Conservation (phyloP, 2,888 invertebrate species). For the Amphipoea lucens region DNA sequence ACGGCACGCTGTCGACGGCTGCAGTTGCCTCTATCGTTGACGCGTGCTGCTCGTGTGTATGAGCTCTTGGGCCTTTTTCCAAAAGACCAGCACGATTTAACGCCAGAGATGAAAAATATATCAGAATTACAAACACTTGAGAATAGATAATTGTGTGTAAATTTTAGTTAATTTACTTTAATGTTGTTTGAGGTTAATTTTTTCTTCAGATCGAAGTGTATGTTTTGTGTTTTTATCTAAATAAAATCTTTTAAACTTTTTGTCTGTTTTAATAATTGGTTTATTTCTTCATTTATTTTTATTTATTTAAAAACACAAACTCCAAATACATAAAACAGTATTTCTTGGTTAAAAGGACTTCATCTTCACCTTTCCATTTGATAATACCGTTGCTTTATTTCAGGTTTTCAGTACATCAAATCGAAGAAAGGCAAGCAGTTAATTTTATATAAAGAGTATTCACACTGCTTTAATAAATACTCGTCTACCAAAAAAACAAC, state of each 20-base stretch:
- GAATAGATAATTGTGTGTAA: neutral
- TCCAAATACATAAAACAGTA: neutral
- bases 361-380: neutral
- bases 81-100: neutral
- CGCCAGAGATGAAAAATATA: neutral
- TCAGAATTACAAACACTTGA: neutral
- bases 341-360: neutral
- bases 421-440: constrained; percentile 18
- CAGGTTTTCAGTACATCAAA: constrained; percentile 24
- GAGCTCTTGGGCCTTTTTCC: neutral
- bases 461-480: constrained; percentile 15
- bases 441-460: constrained; percentile 12
- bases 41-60: too few species aligned
- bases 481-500: constrained; percentile 1
- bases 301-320: neutral
- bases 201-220: neutral
- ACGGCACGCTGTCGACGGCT: too few species aligned
- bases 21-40: too few species aligned
- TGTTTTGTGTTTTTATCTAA: neutral
- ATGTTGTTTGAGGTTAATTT: neutral
- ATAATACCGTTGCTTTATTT: neutral
- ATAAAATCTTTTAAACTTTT: neutral
- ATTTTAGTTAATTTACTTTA: neutral
- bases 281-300: neutral
- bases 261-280: neutral